Conservation (phyloP, 2,888 invertebrate species). For the Chesias legatella region DNA sequence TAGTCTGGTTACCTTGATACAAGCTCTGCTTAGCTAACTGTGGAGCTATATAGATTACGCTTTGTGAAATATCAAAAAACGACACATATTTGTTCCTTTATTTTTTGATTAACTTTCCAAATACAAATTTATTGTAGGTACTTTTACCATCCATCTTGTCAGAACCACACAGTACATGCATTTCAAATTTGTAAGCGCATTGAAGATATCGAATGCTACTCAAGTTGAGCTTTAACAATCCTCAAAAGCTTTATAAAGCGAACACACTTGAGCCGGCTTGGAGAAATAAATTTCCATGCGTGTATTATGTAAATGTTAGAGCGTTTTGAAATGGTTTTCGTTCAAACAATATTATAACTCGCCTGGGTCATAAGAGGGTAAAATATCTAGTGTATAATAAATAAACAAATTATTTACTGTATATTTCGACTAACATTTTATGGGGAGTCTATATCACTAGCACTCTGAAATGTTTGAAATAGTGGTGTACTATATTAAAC, state of each 20-base stretch:
- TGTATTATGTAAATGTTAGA: constrained; percentile 16
- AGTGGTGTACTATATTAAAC: too few species aligned
- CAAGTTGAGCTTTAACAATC: constrained; percentile 51
- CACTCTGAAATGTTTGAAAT: too few species aligned
- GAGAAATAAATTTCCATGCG: constrained; percentile 31
- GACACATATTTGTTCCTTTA: too few species aligned
- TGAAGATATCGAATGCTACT: constrained; percentile 14
- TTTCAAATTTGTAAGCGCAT: constrained; percentile 23
- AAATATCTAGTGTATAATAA: too few species aligned
- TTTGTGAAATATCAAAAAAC: too few species aligned
- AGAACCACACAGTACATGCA: constrained; percentile 4
- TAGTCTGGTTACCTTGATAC: too few species aligned
- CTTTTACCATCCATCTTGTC: not conserved
- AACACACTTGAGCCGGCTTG: constrained; percentile 29
- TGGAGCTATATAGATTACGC: too few species aligned
- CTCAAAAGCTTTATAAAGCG: constrained; percentile 44
- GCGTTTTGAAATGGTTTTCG: constrained; percentile 5
- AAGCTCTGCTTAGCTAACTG: too few species aligned
- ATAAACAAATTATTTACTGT: too few species aligned
- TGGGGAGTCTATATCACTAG: too few species aligned
- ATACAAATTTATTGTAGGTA: not conserved
- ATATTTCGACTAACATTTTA: too few species aligned
- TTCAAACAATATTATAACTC: not conserved
- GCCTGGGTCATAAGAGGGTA: too few species aligned
- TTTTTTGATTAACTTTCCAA: not conserved